Evolutionary conservation across 2,888 invertebrate species (phyloP).

Genomic region (Adelphocoris suturalis): DNA sequence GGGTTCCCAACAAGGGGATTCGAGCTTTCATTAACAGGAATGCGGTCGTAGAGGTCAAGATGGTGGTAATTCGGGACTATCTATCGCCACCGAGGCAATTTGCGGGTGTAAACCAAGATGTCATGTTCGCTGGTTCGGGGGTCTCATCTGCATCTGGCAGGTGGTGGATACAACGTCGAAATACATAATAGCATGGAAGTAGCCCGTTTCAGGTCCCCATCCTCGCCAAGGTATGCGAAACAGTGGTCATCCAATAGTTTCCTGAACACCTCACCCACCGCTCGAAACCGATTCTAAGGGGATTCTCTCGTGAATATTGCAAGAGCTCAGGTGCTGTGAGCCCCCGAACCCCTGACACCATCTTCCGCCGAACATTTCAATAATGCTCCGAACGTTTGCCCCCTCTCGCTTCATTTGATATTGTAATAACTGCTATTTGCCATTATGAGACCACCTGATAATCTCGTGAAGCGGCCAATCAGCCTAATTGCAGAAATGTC

Average conservation of each 20-base stretch:
- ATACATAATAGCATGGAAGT: slow-evolving; percentile 14
- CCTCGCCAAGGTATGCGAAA: neutral
- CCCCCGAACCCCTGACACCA: neutral
- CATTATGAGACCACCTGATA: slow-evolving; percentile 12
- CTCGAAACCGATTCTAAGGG: slow-evolving; percentile 25
- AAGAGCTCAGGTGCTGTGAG: slow-evolving; percentile 40
- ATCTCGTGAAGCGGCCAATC: slow-evolving; percentile 31
- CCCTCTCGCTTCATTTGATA: slow-evolving; percentile 55
- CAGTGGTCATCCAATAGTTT: neutral
- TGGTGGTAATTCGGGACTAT: neutral
- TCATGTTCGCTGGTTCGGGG: slow-evolving; percentile 20
- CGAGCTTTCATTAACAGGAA: slow-evolving; percentile 4
- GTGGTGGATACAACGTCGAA: slow-evolving; percentile 13
- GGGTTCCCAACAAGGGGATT: neutral
- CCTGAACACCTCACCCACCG: neutral
- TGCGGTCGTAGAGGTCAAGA: slow-evolving; percentile 37
- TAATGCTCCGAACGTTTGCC: slow-evolving; percentile 34
- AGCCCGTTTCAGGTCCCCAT: neutral
- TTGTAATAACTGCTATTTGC: slow-evolving; percentile 60
- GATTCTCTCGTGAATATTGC: slow-evolving; percentile 56
- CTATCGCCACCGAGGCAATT: slow-evolving; percentile 34
- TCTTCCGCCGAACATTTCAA: slow-evolving; percentile 51
- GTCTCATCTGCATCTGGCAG: slow-evolving; percentile 38
- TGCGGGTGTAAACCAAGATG: slow-evolving; percentile 34
- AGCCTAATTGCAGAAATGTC: neutral